These are phyloP conservation scores for Patella pellucida DNA, from an alignment of 2,888 invertebrate species.

Conservation along the genomic window DNA sequence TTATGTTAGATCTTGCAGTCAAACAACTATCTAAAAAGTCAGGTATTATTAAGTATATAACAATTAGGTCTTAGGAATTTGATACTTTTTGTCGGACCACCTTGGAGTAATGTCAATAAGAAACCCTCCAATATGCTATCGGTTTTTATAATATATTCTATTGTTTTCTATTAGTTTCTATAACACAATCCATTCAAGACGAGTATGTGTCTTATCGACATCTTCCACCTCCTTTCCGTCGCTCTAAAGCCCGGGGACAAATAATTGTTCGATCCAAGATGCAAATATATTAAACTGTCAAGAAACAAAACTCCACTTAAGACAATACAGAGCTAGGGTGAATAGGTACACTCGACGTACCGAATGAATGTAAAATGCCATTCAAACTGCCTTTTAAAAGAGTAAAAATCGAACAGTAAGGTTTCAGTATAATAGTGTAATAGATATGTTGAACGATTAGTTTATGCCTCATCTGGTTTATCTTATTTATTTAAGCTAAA, in stretches of 20 bases:
- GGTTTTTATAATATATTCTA: not conserved
- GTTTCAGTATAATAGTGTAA: too few relatives aligned
- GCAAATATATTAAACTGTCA: not conserved
- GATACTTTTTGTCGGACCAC: not conserved
- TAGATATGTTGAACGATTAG: too few relatives aligned
- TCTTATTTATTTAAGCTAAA: too few relatives aligned
- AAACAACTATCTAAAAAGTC: too few relatives aligned
- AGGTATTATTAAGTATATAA: too few relatives aligned
- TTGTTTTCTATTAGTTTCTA: conserved; percentile 1
- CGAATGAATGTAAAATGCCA: too few relatives aligned
- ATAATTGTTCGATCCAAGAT: conserved; percentile 3
- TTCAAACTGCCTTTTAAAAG: too few relatives aligned
- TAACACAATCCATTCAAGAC: not conserved
- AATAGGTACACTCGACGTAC: not conserved
- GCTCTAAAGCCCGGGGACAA: not conserved
- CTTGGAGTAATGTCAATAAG: not conserved
- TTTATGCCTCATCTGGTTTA: too few relatives aligned
- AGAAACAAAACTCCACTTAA: not conserved
- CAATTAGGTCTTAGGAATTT: too few relatives aligned
- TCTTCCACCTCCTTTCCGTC: not conserved
- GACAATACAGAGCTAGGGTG: not conserved
- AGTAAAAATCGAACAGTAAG: too few relatives aligned
- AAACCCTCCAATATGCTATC: not conserved
- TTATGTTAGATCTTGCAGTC: too few relatives aligned
- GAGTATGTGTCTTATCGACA: conserved; percentile 7